Evolutionary conservation across 2,797 vertebrate genomes (phyloP), one percentile per base, ranked within the genome.

Genomic region (Syncerus caffer): DNA sequence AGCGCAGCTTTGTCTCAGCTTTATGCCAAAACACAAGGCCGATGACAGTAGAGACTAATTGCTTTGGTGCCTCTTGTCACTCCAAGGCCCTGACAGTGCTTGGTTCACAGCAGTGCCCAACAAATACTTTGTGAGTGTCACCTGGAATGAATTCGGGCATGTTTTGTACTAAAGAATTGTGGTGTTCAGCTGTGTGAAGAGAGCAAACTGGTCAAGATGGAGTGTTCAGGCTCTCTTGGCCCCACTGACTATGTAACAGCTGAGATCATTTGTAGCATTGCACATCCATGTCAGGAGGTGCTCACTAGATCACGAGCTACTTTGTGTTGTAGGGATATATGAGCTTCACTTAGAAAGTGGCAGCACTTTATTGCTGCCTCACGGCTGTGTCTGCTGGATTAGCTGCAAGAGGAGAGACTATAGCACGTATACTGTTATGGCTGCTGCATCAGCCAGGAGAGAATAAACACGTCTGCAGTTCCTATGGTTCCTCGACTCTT

Each of bases 401-500:
- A 67, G 17, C 8, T 64, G 6, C n/a, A 5, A 34, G n/a, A 34
- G 64, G 64, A 34, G n/a, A 67, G 64, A 34, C 34, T 21, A 67
- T 5, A 34, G n/a, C 9, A 21, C 2, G n/a, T 21, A 34, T 6
- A 21, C 17, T 19, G 16, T n/a, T 10, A 67, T 5, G 0, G n/a
- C 31, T 34, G 64, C 64, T 2, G 17, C 9, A 6, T 34, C 64
- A 67, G 64, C 17, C 64, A 21, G 17, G n/a, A 67, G 1, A 67
- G n/a, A 34, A 21, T 67, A 67, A 19, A 21, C 9, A 6, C 3
- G 9, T 34, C n/a, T 34, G 64, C 17, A 67, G 17, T 67, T 67
- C n/a, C 64, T 34, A 34, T 2, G 17, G n/a, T 19, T 34, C n/a
- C 64, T 34, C 4, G 0, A 67, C n/a, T 67, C n/a, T 67, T 21